Percentiles rank a stretch among this genome's conserved stretches.
phyloP scores from a whole-genome alignment of 2,888 invertebrate species.

The Brachylomia viminalis region DNA sequence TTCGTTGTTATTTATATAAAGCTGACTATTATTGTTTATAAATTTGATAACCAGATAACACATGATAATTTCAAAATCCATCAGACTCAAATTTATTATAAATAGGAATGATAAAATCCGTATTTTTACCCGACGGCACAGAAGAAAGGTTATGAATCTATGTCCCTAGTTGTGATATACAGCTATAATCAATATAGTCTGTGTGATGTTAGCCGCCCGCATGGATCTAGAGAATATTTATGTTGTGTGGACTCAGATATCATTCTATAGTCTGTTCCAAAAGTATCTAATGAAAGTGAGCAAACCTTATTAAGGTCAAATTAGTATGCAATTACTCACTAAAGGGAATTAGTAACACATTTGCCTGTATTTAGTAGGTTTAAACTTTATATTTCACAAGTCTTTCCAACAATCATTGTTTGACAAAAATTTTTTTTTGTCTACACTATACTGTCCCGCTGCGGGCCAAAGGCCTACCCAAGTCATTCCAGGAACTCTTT shows the following conservation, averaged over 20 bases:
- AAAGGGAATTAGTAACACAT: no score
- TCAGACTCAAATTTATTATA: not conserved
- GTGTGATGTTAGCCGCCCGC: not conserved
- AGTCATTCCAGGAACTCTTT: no score
- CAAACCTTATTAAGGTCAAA: no score
- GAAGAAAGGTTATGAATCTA: not conserved
- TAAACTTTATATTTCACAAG: no score
- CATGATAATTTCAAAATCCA: not conserved
- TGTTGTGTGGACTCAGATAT: not conserved
- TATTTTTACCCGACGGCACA: not conserved
- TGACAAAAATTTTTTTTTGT: no score
- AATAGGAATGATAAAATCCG: not conserved
- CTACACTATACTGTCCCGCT: no score
- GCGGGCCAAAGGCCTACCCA: no score
- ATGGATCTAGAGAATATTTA: not conserved
- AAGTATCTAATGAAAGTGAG: no score
- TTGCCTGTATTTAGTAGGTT: no score
- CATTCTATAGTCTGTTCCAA: no score
- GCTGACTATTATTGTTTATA: not conserved
- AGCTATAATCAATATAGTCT: not conserved
- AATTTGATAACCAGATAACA: constrained; percentile 27
- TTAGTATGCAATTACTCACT: no score
- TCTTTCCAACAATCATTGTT: not conserved
- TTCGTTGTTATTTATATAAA: constrained; percentile 46
- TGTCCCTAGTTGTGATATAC: no score